Base-by-base conservation (phyloP, 1,140 invertebrate genomes). In the Aethina tumida region DNA sequence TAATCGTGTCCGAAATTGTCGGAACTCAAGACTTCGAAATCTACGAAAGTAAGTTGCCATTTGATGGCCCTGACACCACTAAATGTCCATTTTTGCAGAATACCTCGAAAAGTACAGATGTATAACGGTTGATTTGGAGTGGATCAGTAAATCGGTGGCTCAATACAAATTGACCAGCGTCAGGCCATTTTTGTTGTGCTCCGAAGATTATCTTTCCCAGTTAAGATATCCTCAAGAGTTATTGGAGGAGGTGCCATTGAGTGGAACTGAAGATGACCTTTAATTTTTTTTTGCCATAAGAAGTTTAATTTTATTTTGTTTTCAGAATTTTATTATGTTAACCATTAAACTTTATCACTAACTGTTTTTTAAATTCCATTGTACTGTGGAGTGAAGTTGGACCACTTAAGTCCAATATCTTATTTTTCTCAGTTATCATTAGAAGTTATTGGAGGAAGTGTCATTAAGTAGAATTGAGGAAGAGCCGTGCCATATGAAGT, bases 121-220 rank as follows among this genome's bases (percentile, higher is more conserved):
- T 2, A 47, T 53, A 6, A 57, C 56, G 8, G 57, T 61, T 2
- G 57, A 61, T 29, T 35, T 61, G 2, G 55, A 60, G 39, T 61
- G 59, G 59, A 39, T 61, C 18, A 53, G 50, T 28, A 45, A 45
- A 35, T 58, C 54, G 5, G 48, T 61, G 14, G 56, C 49, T 16
- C 50, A 55, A 21, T 60, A 56, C 28, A 36, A 53, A 35, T 6
- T 58, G 17, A 16, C 49, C 6, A 59, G 52, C 31, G 38, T 59
- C 21, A 38, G 53, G 1, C 50, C 47, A 9, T 59, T 46, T 35
- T 22, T 48, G 1, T 24, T 57, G n/a, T 56, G 54, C 25, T 51
- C 49, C 4, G 58, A 60, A 13, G 42, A 55, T 14, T 29, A 30
- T 0, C 42, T 61, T 24, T 33, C 38, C 25, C 37, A 54, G 21